Percentiles rank a stretch among this genome's conserved stretches.
phyloP scores from a whole-genome alignment of 2,888 invertebrate species.

The Carterocephalus palaemon region DNA sequence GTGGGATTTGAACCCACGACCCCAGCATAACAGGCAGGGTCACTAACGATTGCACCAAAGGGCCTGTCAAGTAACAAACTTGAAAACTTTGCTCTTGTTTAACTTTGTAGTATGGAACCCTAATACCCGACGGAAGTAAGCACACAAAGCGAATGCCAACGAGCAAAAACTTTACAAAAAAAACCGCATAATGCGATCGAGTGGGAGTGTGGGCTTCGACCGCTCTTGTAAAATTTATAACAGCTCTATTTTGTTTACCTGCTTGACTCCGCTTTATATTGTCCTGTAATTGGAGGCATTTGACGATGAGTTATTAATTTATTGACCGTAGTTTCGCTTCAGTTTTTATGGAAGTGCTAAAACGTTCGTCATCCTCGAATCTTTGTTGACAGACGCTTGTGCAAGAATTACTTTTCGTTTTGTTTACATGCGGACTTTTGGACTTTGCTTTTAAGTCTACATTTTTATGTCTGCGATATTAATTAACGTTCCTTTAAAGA shows the following conservation, averaged over 20 bases:
- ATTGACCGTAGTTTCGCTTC: slow-evolving; percentile 67
- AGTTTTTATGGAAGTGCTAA: slow-evolving; percentile 75
- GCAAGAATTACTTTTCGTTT: slow-evolving; percentile 21
- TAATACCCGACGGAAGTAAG: slow-evolving; percentile 71
- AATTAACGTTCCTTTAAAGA: slow-evolving; percentile 12
- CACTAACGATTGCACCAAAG: too few relatives aligned
- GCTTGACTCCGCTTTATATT: slow-evolving; percentile 69
- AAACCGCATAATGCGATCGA: slow-evolving; percentile 71
- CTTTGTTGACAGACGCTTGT: slow-evolving; percentile 27
- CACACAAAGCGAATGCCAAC: slow-evolving; percentile 72
- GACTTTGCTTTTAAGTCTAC: slow-evolving; percentile 13
- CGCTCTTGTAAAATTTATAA: slow-evolving; percentile 76
- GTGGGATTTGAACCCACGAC: too few relatives aligned
- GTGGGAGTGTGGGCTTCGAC: slow-evolving; percentile 57
- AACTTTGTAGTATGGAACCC: too few relatives aligned
- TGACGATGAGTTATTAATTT: slow-evolving; percentile 78
- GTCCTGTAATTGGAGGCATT: slow-evolving; percentile 72
- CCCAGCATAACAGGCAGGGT: too few relatives aligned
- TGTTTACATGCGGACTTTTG: slow-evolving; percentile 11
- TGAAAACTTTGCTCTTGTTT: too few relatives aligned
- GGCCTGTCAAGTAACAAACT: too few relatives aligned
- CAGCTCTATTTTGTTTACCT: slow-evolving; percentile 78
- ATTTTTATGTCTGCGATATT: slow-evolving; percentile 11
- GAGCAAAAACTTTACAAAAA: slow-evolving; percentile 66
- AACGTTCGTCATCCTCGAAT: slow-evolving; percentile 48